These are phyloP conservation scores for Prorops nasuta DNA, from an alignment of 1,140 invertebrate genomes.

Conservation along the genomic window DNA sequence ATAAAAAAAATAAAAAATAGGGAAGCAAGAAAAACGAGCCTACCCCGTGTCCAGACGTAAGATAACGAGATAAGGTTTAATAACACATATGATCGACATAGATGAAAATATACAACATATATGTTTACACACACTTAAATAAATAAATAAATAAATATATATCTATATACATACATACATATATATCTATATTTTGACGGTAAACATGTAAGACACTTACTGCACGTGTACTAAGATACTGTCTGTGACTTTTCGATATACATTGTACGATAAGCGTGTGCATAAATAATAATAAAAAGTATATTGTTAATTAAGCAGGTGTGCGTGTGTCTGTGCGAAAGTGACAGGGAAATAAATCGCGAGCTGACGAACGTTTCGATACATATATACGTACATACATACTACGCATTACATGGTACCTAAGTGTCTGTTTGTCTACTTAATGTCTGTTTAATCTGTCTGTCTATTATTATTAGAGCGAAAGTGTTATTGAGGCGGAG, in stretches of 20 bases:
- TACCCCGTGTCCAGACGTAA: slow-evolving; percentile 1
- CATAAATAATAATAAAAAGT: neutral
- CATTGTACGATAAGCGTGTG: neutral
- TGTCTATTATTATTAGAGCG: slow-evolving; percentile 4
- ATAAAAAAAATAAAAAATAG: neutral
- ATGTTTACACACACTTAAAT: neutral
- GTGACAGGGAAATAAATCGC: neutral
- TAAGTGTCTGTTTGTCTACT: slow-evolving; percentile 21
- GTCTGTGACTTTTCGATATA: slow-evolving; percentile 34
- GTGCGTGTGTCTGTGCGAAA: neutral
- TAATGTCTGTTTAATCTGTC: slow-evolving; percentile 11
- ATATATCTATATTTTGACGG: slow-evolving; percentile 10
- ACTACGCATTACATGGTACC: slow-evolving; percentile 19
- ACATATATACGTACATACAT: slow-evolving; percentile 20
- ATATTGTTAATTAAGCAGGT: neutral
- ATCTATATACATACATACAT: slow-evolving; percentile 24
- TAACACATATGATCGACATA: neutral
- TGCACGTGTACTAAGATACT: slow-evolving; percentile 30
- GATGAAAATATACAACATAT: neutral
- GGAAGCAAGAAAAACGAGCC: neutral
- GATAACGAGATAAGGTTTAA: neutral
- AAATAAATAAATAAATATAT: neutral
- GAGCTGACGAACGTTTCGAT: slow-evolving; percentile 1
- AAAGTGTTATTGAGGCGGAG: no score
- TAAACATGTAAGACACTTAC: slow-evolving; percentile 15